A percentile compares a stretch with the other conserved stretches of the same genome.
Evolutionary conservation across 2,888 invertebrate species (phyloP).

Genomic region (Cosmia pyralina): DNA sequence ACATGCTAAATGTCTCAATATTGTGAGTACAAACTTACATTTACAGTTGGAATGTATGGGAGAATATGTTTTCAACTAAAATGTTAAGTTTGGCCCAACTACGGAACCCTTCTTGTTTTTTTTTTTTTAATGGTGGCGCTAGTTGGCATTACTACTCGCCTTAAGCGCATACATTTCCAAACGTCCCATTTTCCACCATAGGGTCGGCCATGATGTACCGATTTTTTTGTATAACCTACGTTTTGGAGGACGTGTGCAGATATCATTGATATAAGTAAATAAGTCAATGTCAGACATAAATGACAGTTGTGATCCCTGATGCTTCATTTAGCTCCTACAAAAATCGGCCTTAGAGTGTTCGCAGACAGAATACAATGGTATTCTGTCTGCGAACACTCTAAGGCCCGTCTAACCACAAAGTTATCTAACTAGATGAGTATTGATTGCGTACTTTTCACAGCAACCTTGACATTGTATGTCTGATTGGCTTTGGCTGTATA

Average conservation of each 20-base stretch:
- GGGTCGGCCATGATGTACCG: not conserved
- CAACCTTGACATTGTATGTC: slow-evolving; percentile 64
- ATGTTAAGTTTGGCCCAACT: too few relatives aligned
- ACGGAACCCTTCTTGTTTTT: too few relatives aligned
- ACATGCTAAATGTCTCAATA: too few relatives aligned
- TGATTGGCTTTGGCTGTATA: slow-evolving; percentile 55
- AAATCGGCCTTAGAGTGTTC: too few relatives aligned
- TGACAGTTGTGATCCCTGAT: not conserved
- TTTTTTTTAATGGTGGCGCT: too few relatives aligned
- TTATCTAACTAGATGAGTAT: slow-evolving; percentile 57
- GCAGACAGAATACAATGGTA: too few relatives aligned
- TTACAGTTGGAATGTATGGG: too few relatives aligned
- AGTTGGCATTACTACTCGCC: too few relatives aligned
- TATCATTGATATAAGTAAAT: too few relatives aligned
- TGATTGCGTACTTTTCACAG: slow-evolving; percentile 55
- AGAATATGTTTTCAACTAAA: too few relatives aligned
- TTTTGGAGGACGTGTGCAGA: not conserved
- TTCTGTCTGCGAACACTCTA: not conserved
- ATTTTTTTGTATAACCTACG: not conserved
- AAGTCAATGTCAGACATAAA: too few relatives aligned
- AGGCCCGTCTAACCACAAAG: slow-evolving; percentile 32
- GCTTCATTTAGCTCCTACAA: not conserved
- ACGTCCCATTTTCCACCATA: not conserved
- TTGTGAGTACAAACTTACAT: too few relatives aligned
- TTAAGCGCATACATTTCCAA: not conserved